Conservation (phyloP, 2,113 vertebrate species). For the Ancistrus triradiatus region DNA sequence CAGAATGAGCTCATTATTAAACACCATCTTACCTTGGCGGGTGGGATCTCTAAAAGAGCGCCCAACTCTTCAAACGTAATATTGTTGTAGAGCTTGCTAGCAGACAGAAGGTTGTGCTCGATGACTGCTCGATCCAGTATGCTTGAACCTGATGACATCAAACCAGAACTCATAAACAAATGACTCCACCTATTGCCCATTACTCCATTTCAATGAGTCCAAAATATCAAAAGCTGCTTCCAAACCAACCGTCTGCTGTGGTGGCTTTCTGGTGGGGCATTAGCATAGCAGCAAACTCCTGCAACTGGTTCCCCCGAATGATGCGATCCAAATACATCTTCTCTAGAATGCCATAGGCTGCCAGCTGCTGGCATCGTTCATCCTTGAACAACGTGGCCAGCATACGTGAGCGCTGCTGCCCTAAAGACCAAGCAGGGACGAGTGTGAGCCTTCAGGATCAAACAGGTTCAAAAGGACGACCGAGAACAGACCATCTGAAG, state of each 20-base stretch:
- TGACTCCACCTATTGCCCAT: not conserved
- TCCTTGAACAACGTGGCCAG: constrained; percentile 97
- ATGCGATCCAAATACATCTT: constrained; percentile 98
- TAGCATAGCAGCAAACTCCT: constrained; percentile 96
- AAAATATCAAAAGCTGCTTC: not conserved
- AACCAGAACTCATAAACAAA: not conserved
- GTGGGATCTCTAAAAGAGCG: constrained; percentile 95
- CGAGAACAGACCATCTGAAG: too few relatives aligned
- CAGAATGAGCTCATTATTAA: not conserved
- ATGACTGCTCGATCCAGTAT: constrained; percentile 98
- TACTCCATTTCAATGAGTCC: too few relatives aligned
- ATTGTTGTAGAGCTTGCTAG: constrained; percentile 98
- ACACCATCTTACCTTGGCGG: constrained; percentile 79
- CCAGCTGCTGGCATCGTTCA: constrained; percentile 95
- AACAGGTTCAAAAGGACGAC: too few relatives aligned
- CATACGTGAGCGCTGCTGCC: constrained; percentile 97
- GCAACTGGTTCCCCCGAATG: constrained; percentile 94
- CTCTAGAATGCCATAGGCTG: constrained; percentile 94
- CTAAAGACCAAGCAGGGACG: constrained; percentile 57
- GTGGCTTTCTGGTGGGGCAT: constrained; percentile 99
- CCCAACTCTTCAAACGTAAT: constrained; percentile 98
- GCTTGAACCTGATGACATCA: constrained; percentile 81
- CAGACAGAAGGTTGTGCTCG: constrained; percentile 95
- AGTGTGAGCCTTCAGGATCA: too few relatives aligned
- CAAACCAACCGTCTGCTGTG: constrained; percentile 83